phyloP scores from a whole-genome alignment of 2,113 vertebrate species.

The Stegostoma tigrinum region DNA sequence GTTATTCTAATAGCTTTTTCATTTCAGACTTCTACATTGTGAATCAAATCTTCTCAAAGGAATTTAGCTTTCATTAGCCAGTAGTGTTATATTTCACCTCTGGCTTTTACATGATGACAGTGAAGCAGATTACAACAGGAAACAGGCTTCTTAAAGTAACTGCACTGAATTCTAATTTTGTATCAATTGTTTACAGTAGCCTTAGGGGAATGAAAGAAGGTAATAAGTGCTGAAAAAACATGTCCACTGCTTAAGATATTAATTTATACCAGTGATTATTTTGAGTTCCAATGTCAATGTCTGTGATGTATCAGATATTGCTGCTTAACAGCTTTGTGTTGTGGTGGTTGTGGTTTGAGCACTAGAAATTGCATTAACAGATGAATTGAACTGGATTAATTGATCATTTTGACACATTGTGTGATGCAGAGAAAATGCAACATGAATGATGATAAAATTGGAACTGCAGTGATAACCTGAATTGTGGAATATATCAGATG shows the following conservation, averaged over 20 bases:
- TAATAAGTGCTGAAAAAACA: background rate
- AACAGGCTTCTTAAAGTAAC: constrained; percentile 11
- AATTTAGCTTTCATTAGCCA: constrained; percentile 34
- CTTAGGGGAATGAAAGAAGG: background rate
- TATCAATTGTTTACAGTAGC: constrained; percentile 11
- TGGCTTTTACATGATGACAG: constrained; percentile 19
- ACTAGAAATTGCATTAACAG: background rate
- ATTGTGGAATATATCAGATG: background rate
- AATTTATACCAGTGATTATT: background rate
- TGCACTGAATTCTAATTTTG: background rate
- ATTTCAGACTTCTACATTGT: constrained; percentile 26
- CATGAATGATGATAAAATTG: background rate
- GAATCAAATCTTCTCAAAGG: constrained; percentile 34
- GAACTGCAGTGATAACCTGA: background rate
- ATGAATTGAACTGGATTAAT: background rate
- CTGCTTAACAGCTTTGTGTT: background rate
- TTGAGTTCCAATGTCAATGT: background rate
- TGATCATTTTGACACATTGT: background rate
- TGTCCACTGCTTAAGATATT: background rate
- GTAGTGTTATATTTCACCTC: constrained; percentile 18
- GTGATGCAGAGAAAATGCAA: background rate
- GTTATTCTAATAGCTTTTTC: constrained; percentile 35
- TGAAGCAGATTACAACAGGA: background rate
- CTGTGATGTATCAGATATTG: background rate
- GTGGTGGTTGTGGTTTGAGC: background rate